Evolutionary conservation across 2,113 vertebrate genomes (phyloP), one percentile per base, ranked within the genome.

Genomic region (Stercorarius parasiticus): DNA sequence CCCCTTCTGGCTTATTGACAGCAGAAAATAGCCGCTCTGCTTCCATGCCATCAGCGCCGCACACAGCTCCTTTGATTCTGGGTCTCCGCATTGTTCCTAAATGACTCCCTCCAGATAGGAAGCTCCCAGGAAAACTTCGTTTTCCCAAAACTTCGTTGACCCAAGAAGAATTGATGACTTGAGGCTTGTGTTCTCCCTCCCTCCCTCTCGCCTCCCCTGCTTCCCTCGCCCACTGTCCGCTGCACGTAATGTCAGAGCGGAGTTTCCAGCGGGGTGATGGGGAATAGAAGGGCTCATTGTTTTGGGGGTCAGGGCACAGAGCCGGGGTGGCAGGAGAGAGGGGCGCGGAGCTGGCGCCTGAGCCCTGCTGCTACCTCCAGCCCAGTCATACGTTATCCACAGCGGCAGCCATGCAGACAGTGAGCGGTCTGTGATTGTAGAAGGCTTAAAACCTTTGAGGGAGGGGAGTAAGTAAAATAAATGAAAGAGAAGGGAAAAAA

Each of bases 261-360:
- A 94, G 83, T 84, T 95, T 65, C 72, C 86, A 91, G 52, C 0
- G 0, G 66, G 45, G n/a, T 6, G 7, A n/a, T 27, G 64, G 50
- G 64, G 59, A 93, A 94, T 19, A 97, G 55, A 97, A 62, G 67
- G 53, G 76, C 55, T 92, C 80, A 74, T 97, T 97, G 92, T 96
- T 71, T 86, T 0, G 2, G 67, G 78, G 91, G 83, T 87, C 91
- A 95, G 61, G 88, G 71, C 11, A 0, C 53, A 55, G 91, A 87
- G 86, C n/a, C 2, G 29, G 62, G 78, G 61, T 73, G 87, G 72
- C 76, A 84, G 72, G 82, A 64, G 69, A 79, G 77, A 71, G 79
- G 92, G 67, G 80, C 32, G 1, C 3, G 11, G 93, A 89, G 73
- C 30, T 89, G 70, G 70, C 2, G 4, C 64, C 86, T 66, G 80